A percentile compares a stretch with the other conserved stretches of the same genome.
Conservation (phyloP, 2,797 vertebrate species). For the Basileuterus tristriatus region DNA sequence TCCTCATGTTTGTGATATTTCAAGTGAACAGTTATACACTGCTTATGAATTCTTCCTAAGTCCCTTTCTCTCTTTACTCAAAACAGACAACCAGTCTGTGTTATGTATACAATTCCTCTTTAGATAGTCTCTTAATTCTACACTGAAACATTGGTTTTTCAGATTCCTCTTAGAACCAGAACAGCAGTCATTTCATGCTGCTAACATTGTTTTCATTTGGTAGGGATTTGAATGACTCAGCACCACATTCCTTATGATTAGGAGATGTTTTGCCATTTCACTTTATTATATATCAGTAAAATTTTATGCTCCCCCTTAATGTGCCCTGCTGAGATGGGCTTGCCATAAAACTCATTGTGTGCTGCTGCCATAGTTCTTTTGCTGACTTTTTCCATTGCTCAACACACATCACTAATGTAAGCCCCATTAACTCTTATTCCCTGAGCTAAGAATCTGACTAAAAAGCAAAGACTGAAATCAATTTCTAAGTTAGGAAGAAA, state of each 20-base stretch:
- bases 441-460: background rate
- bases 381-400: background rate
- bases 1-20: background rate
- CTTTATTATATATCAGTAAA: background rate
- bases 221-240: background rate
- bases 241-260: constrained; percentile 19
- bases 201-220: background rate
- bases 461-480: background rate
- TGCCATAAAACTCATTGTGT: background rate
- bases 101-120: background rate
- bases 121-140: background rate
- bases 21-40: background rate
- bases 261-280: constrained; percentile 12
- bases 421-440: background rate
- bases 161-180: background rate
- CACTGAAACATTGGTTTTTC: background rate
- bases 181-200: background rate
- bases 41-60: background rate
- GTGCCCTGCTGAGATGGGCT: background rate
- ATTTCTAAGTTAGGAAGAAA: background rate
- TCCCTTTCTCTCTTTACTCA: background rate
- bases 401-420: background rate
- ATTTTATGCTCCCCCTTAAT: constrained; percentile 1
- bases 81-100: background rate
- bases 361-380: background rate